Evolutionary conservation across 2,797 vertebrate genomes (phyloP), one percentile per base, ranked within the genome.

Genomic region (Liasis olivaceus): DNA sequence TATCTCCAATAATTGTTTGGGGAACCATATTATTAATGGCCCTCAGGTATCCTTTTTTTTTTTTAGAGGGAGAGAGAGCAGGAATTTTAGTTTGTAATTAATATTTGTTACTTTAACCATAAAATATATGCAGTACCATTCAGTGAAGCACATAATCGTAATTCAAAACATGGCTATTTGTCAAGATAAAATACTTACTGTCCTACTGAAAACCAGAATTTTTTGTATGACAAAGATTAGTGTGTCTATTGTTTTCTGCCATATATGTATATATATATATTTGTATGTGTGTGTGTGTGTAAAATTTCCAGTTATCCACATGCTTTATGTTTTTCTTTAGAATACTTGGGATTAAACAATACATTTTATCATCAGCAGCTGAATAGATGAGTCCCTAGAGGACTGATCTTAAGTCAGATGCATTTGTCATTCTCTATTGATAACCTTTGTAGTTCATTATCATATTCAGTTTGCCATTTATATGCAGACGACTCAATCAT

Each of bases 401-500:
- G 96, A 97, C 96, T 97, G 97, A 96, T 97, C 97, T 96, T 93
- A 97, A 97, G 95, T 96, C 95, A 96, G 94, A 95, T 89, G 93
- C 94, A 95, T 95, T 96, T 97, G 95, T 97, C 97, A 96, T 97
- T 97, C 96, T 96, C 69, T 97, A 97, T 97, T 96, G 97, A 97
- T 98, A 96, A 97, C 96, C 96, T 97, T 96, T 95, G 95, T 93
- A 91, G 93, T 96, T 98, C 96, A 96, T 98, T 97, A 97, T 95
- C 96, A 96, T 96, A 97, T 94, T 93, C 95, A 95, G 93, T 91
- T 96, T 85, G 64, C 96, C 94, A 97, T 97, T 98, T 98, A 97
- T 96, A 98, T 97, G 97, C 97, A 98, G 97, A 97, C 96, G 95
- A 97, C 96, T 96, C 96, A 94, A 95, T 98, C 96, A 94, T 96